These are phyloP conservation scores for Caenorhabditis afra DNA, from an alignment of 2,888 invertebrate genomes.

Conservation along the genomic window DNA sequence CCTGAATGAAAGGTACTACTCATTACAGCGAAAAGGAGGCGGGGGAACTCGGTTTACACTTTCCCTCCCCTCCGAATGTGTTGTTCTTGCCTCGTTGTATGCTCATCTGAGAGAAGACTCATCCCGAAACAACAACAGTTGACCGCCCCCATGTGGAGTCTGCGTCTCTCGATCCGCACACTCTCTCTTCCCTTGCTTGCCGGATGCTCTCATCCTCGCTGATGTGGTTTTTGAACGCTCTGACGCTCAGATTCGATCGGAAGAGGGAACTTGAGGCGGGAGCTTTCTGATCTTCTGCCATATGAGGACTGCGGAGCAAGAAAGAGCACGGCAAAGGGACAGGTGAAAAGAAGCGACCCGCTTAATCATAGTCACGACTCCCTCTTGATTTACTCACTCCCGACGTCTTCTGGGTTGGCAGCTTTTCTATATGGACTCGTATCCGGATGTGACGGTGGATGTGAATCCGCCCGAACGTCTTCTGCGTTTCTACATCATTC, in stretches of 20 bases:
- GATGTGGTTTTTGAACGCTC: constrained; percentile 51
- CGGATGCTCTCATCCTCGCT: constrained; percentile 42
- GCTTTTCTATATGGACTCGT: constrained; percentile 9
- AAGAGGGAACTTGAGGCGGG: background rate
- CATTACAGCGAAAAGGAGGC: constrained; percentile 37
- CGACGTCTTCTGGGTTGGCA: background rate
- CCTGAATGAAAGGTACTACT: constrained; percentile 34
- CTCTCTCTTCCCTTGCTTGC: background rate
- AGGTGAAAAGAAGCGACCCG: constrained; percentile 16
- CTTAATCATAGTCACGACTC: constrained; percentile 1
- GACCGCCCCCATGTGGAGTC: constrained; percentile 49
- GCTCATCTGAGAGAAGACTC: constrained; percentile 42
- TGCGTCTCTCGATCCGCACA: constrained; percentile 21
- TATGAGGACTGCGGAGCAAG: background rate
- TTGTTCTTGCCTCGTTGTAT: constrained; percentile 28
- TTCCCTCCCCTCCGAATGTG: constrained; percentile 6
- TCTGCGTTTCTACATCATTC: constrained; percentile 34
- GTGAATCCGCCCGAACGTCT: constrained; percentile 8
- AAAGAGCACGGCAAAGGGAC: background rate
- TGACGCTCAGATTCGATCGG: constrained; percentile 27
- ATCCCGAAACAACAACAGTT: constrained; percentile 51
- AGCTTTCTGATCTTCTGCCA: background rate
- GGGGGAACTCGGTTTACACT: constrained; percentile 46
- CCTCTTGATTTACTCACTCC: constrained; percentile 1
- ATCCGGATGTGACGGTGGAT: constrained; percentile 41